Evolutionary conservation across 2,888 invertebrate genomes (phyloP).

Genomic region (Caenorhabditis wallacei): DNA sequence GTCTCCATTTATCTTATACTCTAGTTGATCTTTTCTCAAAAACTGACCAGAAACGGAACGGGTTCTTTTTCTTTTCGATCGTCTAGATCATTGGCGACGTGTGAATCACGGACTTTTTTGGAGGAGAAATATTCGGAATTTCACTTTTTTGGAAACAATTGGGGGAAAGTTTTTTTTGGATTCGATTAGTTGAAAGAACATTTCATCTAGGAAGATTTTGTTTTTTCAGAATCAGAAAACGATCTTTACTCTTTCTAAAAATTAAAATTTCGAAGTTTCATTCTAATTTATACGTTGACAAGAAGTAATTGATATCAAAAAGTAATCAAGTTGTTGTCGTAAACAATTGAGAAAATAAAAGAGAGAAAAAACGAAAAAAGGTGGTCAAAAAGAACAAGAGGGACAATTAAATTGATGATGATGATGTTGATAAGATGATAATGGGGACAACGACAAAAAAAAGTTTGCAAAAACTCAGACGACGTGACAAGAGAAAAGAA

Average conservation of each 20-base stretch:
- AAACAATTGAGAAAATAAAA: constrained; percentile 31
- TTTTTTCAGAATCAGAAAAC: no score
- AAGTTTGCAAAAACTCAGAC: constrained; percentile 27
- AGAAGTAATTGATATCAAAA: constrained; percentile 13
- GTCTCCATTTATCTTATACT: constrained; percentile 20
- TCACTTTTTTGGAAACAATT: no score
- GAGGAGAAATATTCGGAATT: constrained; percentile 4
- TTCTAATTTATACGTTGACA: constrained; percentile 1
- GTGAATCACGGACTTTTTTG: constrained; percentile 37
- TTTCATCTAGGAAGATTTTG: no score
- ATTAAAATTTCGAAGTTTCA: background rate
- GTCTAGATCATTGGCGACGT: constrained; percentile 26
- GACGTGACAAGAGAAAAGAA: constrained; percentile 9
- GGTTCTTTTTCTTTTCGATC: constrained; percentile 38
- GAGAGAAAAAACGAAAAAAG: constrained; percentile 10
- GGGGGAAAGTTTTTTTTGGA: no score
- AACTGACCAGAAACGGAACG: constrained; percentile 57
- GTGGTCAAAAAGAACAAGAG: constrained; percentile 34
- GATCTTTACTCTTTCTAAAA: no score
- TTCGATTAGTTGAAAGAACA: no score
- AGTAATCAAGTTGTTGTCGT: constrained; percentile 45
- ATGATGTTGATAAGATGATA: constrained; percentile 22
- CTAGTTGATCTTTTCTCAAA: constrained; percentile 33
- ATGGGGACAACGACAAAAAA: constrained; percentile 25
- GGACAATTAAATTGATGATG: constrained; percentile 17